A percentile compares a stretch with the other conserved stretches of the same genome.
These are phyloP conservation scores for Drosophila melanogaster DNA, from an alignment of 1,140 invertebrate genomes.

Conservation along the genomic window Release_6_plus_ISO1_MT NC_004354.4:18189501-18190000, in stretches of 20 bases:
- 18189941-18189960: conserved; percentile 64
- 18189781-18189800: not conserved
- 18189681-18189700: not conserved
- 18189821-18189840: not conserved
- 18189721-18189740: conserved; percentile 47
- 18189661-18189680: not conserved
- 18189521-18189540: conserved; percentile 5
- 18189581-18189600: conserved; percentile 67
- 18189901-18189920: conserved; percentile 18
- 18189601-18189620: conserved; percentile 55
- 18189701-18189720: conserved; percentile 21
- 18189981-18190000: not conserved
- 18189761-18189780: not conserved
- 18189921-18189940: conserved; percentile 14
- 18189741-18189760: conserved; percentile 54
- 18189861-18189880: not conserved
- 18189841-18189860: not conserved
- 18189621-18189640: not conserved
- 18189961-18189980: conserved; percentile 17
- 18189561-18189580: conserved; percentile 66
- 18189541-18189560: conserved; percentile 13
- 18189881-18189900: conserved; percentile 2
- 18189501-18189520: not conserved
- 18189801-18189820: not conserved
- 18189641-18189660: not conserved